Conservation (phyloP, 2,797 vertebrate genomes). For the Borostomias antarcticus region DNA sequence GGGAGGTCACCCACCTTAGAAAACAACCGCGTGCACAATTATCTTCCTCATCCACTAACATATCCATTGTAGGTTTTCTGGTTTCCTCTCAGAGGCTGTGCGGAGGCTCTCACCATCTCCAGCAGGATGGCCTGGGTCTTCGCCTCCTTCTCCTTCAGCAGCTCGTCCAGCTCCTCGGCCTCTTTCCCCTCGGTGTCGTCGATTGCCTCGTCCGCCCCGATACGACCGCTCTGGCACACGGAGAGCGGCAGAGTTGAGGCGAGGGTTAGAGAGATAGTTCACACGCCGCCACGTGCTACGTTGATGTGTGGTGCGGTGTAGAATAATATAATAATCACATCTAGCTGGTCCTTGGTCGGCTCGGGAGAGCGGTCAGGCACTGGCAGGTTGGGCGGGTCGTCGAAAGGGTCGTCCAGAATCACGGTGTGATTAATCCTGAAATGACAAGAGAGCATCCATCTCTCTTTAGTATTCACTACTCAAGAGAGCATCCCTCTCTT, state of each 20-base stretch:
- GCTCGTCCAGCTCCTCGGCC: constrained; percentile 88
- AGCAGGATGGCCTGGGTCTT: constrained; percentile 95
- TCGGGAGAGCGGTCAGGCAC: constrained; percentile 93
- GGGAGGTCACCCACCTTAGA: constrained; percentile 94
- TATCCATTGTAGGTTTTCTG: background rate
- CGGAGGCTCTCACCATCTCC: constrained; percentile 87
- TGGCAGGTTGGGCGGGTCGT: constrained; percentile 87
- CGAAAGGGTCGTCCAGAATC: constrained; percentile 94
- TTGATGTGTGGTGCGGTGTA: too few relatives aligned
- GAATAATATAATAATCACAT: too few relatives aligned
- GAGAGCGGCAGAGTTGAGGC: background rate
- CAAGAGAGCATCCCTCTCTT: too few relatives aligned
- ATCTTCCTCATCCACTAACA: background rate
- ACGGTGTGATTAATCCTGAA: constrained; percentile 96
- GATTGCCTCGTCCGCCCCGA: constrained; percentile 95
- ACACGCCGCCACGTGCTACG: too few relatives aligned
- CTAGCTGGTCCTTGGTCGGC: constrained; percentile 90
- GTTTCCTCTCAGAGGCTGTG: background rate
- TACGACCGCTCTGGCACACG: constrained; percentile 88
- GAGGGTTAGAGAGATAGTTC: background rate
- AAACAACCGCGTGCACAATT: constrained; percentile 30
- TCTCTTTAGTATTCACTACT: too few relatives aligned
- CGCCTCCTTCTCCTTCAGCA: constrained; percentile 92
- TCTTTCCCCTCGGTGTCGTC: constrained; percentile 85
- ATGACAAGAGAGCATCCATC: background rate